Percentiles rank a stretch among this genome's conserved stretches.
Conservation (phyloP, 1,140 invertebrate species). For the Neoseiulus cucumeris region DNA sequence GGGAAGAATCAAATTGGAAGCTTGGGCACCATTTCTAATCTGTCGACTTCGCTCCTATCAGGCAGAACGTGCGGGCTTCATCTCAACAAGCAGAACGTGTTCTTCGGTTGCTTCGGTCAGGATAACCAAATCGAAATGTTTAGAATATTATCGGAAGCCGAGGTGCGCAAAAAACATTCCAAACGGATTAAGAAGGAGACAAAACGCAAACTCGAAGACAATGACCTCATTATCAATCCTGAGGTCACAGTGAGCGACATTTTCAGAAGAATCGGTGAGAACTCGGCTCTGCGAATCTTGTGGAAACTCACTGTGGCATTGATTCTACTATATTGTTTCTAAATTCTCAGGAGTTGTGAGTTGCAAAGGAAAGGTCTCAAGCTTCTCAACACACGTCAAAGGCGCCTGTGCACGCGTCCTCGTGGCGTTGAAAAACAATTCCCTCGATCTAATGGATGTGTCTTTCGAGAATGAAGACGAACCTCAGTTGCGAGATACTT, state of each 20-base stretch:
- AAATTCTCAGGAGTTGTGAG: not conserved
- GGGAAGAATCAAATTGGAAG: too few relatives aligned
- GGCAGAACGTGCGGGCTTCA: conserved; percentile 26
- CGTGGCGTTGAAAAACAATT: conserved; percentile 30
- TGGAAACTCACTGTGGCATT: too few relatives aligned
- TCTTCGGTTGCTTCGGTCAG: conserved; percentile 61
- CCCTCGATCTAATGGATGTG: conserved; percentile 31
- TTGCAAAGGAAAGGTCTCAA: not conserved
- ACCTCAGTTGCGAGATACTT: conserved; percentile 31
- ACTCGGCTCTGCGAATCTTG: too few relatives aligned
- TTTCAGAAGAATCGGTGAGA: not conserved
- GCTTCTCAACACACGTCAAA: not conserved
- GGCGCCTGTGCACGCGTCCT: conserved; percentile 19
- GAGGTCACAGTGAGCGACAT: not conserved
- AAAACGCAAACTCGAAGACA: conserved; percentile 11
- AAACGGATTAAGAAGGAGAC: conserved; percentile 55
- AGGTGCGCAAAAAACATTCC: conserved; percentile 41
- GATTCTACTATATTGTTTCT: not conserved
- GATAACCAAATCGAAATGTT: conserved; percentile 65
- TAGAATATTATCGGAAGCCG: conserved; percentile 48
- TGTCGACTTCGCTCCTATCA: conserved; percentile 24
- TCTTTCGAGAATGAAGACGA: conserved; percentile 27
- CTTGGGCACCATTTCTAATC: too few relatives aligned
- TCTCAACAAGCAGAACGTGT: conserved; percentile 39
- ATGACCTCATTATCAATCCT: not conserved